phyloP scores from a whole-genome alignment of 2,888 invertebrate species.

The Meliscaeva auricollis region DNA sequence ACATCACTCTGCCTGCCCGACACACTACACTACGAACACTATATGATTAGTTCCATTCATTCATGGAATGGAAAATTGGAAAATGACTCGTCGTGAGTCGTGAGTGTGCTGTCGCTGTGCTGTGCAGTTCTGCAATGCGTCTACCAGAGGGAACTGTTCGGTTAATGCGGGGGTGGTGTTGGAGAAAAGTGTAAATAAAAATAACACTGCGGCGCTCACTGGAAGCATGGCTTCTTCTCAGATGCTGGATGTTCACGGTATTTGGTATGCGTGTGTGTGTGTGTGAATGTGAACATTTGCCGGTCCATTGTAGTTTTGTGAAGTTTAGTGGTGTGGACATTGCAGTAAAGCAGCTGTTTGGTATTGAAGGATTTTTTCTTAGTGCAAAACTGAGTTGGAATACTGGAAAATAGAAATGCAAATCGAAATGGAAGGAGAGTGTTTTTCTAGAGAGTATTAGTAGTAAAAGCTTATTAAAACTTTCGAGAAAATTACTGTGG shows the following conservation, averaged over 20 bases:
- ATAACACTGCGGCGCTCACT: conserved; percentile 47
- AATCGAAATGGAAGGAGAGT: not conserved
- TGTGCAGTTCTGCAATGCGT: conserved; percentile 72
- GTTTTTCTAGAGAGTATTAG: not conserved
- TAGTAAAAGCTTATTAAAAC: not conserved
- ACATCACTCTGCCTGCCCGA: conserved; percentile 16
- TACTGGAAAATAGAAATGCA: conserved; percentile 10
- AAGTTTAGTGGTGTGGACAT: conserved; percentile 20
- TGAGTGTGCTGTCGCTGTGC: conserved; percentile 4
- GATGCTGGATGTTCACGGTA: conserved; percentile 17
- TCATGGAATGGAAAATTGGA: conserved; percentile 61
- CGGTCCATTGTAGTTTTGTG: conserved; percentile 39
- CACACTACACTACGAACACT: conserved; percentile 3
- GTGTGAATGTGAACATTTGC: conserved; percentile 44
- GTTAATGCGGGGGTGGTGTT: conserved; percentile 65
- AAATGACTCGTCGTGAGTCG: conserved; percentile 33
- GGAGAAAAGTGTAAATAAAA: conserved; percentile 60
- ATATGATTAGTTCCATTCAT: conserved; percentile 58
- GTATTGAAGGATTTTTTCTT: conserved; percentile 33
- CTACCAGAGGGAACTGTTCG: not conserved
- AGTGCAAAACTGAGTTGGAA: conserved; percentile 49
- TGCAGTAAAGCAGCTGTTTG: conserved; percentile 65
- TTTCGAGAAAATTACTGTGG: not conserved
- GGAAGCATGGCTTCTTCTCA: conserved; percentile 34
- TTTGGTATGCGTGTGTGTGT: not conserved